Percentiles rank a stretch among this genome's conserved stretches.
phyloP scores from a whole-genome alignment of 2,888 invertebrate genomes.

The Apotomis betuletana region DNA sequence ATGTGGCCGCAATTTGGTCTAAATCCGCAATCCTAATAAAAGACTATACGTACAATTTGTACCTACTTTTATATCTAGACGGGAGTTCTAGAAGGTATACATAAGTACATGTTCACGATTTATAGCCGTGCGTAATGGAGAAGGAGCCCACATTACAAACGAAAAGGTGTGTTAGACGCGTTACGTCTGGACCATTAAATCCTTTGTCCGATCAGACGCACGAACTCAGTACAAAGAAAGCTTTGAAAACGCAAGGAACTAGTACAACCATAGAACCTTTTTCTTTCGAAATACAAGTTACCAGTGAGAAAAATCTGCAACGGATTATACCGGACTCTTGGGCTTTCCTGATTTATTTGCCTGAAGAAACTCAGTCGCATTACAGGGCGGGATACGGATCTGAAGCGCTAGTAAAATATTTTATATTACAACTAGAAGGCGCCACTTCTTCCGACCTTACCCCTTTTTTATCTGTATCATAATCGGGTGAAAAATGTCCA shows the following conservation, averaged over 20 bases:
- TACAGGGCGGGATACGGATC: slow-evolving; percentile 4
- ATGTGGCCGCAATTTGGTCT: slow-evolving; percentile 50
- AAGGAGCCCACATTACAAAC: slow-evolving; percentile 50
- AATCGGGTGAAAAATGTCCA: no score
- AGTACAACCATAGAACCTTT: slow-evolving; percentile 11
- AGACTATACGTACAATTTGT: not conserved
- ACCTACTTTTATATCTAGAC: not conserved
- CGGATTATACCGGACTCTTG: slow-evolving; percentile 32
- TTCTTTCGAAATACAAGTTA: slow-evolving; percentile 6
- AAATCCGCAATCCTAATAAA: slow-evolving; percentile 50
- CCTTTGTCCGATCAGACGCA: slow-evolving; percentile 49
- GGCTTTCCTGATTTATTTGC: slow-evolving; percentile 33
- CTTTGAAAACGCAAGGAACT: slow-evolving; percentile 9
- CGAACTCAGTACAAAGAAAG: not conserved
- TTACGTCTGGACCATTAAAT: slow-evolving; percentile 56
- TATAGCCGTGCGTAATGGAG: slow-evolving; percentile 51
- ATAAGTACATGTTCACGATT: slow-evolving; percentile 51
- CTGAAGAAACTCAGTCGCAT: slow-evolving; percentile 9
- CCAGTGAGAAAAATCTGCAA: slow-evolving; percentile 38
- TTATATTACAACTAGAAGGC: not conserved
- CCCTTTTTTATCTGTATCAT: no score
- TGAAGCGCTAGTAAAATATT: slow-evolving; percentile 8
- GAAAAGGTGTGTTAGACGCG: slow-evolving; percentile 51
- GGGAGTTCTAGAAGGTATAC: not conserved
- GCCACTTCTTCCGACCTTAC: no score